Evolutionary conservation across 1,140 invertebrate genomes (phyloP), one percentile per base, ranked within the genome.

Genomic region (Saccostrea cuccullata): DNA sequence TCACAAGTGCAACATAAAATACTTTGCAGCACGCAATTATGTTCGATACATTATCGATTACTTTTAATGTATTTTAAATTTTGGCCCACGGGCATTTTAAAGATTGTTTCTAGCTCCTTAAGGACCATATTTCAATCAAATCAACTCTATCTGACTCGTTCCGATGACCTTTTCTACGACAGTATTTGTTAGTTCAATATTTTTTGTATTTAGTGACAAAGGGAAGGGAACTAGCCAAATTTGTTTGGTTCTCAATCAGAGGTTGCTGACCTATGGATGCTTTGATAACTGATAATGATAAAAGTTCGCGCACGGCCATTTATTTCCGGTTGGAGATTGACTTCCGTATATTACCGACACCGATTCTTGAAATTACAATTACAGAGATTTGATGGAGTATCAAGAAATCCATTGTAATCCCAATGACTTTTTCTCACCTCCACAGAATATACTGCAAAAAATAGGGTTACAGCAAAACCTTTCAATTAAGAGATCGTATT

Each of bases 291-390:
- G 60, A n/a, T 67, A 23, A 67, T 67, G 60, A 67, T 67, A 20
- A 77, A 77, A 77, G 70, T 77, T 77, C 70, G 26, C 23, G 30
- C 30, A 77, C 30, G 70, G 30, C 70, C 70, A 36, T 77, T 77
- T 77, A 77, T 77, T 77, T 77, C 70, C 70, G 70, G 70, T 77
- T 30, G 70, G 23, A 77, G 70, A 77, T 77, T 77, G 70, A 77
- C 30, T 77, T 77, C 70, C 70, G 70, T 17, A 77, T 26, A 77
- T 2, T 30, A 26, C n/a, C 30, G 23, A 77, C 12, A 77, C 70
- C 70, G 23, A 26, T 26, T 77, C 70, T 36, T 30, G 70, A 64
- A 64, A 64, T 64, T 64, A 64, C 23, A 77, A 13, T 26, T 23
- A 23, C 20, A n/a, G 60, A 2, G 15, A 77, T 30, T 77, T 77